Conservation (phyloP, 23 tunicate species). For the Styela clava region DNA sequence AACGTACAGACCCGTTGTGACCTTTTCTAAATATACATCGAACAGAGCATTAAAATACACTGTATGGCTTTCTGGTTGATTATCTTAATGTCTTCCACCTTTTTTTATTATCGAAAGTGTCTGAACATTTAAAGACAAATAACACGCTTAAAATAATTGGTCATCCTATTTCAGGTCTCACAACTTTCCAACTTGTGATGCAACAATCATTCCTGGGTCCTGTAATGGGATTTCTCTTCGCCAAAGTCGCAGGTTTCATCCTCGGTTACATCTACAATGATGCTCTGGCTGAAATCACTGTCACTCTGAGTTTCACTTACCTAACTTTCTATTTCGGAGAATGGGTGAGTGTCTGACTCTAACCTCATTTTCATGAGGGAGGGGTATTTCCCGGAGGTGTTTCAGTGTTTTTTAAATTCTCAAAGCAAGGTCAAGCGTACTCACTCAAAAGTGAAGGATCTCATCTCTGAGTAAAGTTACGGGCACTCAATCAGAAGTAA, state of each 20-base stretch:
- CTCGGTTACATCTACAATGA: conserved; percentile 82
- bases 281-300: conserved; percentile 81
- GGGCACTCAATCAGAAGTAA: too few relatives aligned
- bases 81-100: too few relatives aligned
- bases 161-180: conserved; percentile 18
- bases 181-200: conserved; percentile 44
- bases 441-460: too few relatives aligned
- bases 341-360: conserved; percentile 43
- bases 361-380: neutral
- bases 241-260: conserved; percentile 55
- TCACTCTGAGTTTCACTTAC: conserved; percentile 72
- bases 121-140: too few relatives aligned
- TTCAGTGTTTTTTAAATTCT: neutral
- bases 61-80: too few relatives aligned
- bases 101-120: too few relatives aligned
- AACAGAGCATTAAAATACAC: too few relatives aligned
- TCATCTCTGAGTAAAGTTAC: too few relatives aligned
- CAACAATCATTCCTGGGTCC: conserved; percentile 68
- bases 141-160: too few relatives aligned
- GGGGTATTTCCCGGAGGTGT: neutral
- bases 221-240: conserved; percentile 64
- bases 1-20: too few relatives aligned
- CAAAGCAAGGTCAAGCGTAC: too few relatives aligned
- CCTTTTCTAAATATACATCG: too few relatives aligned
- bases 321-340: conserved; percentile 73